Evolutionary conservation across 2,113 vertebrate species (phyloP).

Genomic region (Marmota monax): DNA sequence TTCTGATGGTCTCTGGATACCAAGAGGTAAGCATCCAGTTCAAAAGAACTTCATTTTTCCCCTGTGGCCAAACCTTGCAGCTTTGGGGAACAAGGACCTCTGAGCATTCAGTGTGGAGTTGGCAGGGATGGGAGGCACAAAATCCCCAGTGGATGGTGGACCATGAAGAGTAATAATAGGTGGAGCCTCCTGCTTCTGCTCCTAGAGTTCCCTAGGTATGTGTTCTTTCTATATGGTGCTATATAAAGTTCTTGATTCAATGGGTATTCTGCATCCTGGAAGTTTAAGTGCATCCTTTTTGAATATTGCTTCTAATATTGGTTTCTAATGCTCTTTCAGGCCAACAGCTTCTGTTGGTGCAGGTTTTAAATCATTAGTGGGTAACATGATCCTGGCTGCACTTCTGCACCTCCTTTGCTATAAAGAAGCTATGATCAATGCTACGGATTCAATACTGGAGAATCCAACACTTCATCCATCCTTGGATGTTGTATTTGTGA

Average conservation of each 20-base stretch:
- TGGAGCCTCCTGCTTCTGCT: neutral
- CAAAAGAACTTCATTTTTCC: neutral
- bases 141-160: fast-evolving
- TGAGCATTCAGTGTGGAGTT: neutral
- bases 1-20: neutral
- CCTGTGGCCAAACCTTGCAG: neutral
- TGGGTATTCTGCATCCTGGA: neutral
- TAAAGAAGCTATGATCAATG: neutral
- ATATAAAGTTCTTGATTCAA: neutral
- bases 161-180: neutral
- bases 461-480: neutral
- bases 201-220: neutral
- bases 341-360: neutral
- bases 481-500: neutral
- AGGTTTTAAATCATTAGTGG: neutral
- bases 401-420: neutral
- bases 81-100: neutral
- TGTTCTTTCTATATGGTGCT: neutral
- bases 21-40: neutral
- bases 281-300: neutral
- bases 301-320: neutral
- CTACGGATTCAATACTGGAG: no score
- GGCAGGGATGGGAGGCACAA: neutral
- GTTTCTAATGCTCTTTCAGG: neutral
- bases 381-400: neutral